Conservation (phyloP, 2,888 invertebrate species). For the Phyto melanocephala region DNA sequence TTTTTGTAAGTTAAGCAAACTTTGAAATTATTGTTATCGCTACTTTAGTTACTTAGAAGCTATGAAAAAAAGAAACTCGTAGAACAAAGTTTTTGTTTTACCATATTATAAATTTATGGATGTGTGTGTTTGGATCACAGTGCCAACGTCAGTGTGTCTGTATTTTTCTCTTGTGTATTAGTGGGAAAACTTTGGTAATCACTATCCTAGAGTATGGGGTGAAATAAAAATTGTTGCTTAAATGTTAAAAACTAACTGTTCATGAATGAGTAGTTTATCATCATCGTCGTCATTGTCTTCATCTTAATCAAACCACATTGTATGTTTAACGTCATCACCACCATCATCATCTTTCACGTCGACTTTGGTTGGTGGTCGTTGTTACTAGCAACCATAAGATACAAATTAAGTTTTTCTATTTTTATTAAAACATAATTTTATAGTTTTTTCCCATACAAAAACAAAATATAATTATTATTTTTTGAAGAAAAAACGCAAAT, state of each 20-base stretch:
- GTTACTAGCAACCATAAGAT: constrained; percentile 11
- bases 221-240: constrained; percentile 10
- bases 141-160: not conserved
- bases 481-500: not conserved
- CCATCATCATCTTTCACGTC: not conserved
- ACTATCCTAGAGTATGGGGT: not conserved
- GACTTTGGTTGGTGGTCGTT: constrained; percentile 22
- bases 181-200: constrained; percentile 4
- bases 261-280: constrained; percentile 1
- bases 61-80: not conserved
- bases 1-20: not conserved
- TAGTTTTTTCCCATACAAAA: not conserved
- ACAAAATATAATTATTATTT: constrained; percentile 20
- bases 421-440: constrained; percentile 10
- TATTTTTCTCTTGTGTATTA: constrained; percentile 2
- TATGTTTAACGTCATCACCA: not conserved
- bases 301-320: no score
- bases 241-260: constrained; percentile 18
- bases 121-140: not conserved
- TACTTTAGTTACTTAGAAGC: not conserved
- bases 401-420: constrained; percentile 21
- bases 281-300: not conserved
- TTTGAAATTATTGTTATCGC: not conserved
- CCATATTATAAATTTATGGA: not conserved
- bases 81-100: not conserved